phyloP scores from a whole-genome alignment of 2,888 invertebrate species.

The Epinotia nisella region DNA sequence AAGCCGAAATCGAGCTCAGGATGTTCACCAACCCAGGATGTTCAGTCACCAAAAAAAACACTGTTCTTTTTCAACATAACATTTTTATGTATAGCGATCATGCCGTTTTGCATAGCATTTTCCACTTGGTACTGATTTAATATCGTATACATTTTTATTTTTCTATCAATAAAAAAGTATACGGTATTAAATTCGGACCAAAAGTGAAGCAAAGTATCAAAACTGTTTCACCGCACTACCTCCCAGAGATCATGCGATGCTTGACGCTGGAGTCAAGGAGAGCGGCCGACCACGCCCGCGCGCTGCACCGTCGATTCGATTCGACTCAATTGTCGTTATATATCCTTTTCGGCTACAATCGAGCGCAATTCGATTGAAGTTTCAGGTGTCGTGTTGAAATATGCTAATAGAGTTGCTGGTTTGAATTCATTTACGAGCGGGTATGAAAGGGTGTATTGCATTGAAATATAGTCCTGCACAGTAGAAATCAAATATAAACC shows the following conservation, averaged over 20 bases:
- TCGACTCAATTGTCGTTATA: slow-evolving; percentile 38
- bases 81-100: too few species aligned
- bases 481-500: neutral
- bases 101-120: too few species aligned
- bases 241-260: slow-evolving; percentile 82
- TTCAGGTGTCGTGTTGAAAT: slow-evolving; percentile 42
- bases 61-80: too few species aligned
- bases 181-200: neutral
- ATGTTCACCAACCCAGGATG: too few species aligned
- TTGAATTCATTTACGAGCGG: slow-evolving; percentile 16
- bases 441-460: neutral
- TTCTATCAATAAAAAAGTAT: too few species aligned
- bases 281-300: slow-evolving; percentile 83
- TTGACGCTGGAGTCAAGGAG: slow-evolving; percentile 84
- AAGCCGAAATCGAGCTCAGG: too few species aligned
- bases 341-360: slow-evolving; percentile 43
- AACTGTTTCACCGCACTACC: slow-evolving; percentile 48
- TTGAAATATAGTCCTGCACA: neutral
- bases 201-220: slow-evolving; percentile 61
- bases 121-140: too few species aligned
- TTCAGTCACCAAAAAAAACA: too few species aligned
- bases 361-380: slow-evolving; percentile 39
- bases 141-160: too few species aligned
- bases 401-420: slow-evolving; percentile 29
- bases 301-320: slow-evolving; percentile 49